Percentiles rank a stretch among this genome's conserved stretches.
Evolutionary conservation across 2,113 vertebrate species (phyloP).

Genomic region (Thamnophis sirtalis): DNA sequence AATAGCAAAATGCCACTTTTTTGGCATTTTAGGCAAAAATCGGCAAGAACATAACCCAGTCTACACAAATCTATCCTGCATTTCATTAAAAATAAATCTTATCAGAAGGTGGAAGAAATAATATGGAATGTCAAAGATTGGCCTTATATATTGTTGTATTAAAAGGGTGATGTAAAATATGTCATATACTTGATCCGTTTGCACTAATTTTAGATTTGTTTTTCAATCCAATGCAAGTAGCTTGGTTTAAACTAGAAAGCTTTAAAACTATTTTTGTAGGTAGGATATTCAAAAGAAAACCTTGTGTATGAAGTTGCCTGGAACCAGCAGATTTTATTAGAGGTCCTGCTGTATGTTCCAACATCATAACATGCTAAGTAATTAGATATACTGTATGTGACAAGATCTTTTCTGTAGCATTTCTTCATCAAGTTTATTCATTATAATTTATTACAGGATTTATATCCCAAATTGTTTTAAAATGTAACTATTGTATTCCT

Average conservation of each 20-base stretch:
- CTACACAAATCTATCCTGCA: background rate
- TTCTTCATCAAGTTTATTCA: too few species aligned
- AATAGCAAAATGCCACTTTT: background rate
- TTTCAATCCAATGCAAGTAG: background rate
- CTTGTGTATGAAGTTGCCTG: background rate
- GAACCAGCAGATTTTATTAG: background rate
- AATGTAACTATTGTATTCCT: background rate
- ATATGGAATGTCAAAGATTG: background rate
- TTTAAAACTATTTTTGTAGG: background rate
- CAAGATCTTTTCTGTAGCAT: background rate
- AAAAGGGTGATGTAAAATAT: background rate
- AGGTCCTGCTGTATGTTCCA: background rate
- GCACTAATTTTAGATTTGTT: background rate
- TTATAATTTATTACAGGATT: background rate
- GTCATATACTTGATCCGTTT: background rate
- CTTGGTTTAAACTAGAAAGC: background rate
- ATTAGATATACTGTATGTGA: background rate
- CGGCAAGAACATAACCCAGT: background rate
- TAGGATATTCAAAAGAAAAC: background rate
- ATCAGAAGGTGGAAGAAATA: background rate
- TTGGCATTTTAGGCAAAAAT: background rate
- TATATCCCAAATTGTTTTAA: background rate
- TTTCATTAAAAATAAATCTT: background rate
- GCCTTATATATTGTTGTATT: background rate
- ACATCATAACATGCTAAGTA: background rate